Evolutionary conservation across 2,888 invertebrate genomes (phyloP), one percentile per base, ranked within the genome.

Genomic region (Hipparchia sbordonii): DNA sequence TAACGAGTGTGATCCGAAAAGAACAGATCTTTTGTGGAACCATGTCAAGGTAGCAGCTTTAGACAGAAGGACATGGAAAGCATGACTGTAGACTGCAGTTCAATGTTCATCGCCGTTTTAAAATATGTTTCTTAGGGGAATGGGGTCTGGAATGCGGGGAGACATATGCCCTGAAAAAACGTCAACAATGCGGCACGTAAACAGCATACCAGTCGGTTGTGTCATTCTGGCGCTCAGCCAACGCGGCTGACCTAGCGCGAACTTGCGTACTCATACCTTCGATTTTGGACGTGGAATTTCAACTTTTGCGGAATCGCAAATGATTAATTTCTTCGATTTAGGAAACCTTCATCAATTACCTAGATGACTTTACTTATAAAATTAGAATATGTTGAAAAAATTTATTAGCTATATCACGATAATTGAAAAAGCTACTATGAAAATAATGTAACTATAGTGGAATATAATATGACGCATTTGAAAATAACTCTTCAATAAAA

Each of bases 151-250:
- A 71, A 76, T 76, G 71, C 71, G 65, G 57, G 52, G 52, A 23
- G 23, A 61, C 65, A 61, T 57, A 74, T 74, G 56, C 51, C 75
- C 76, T 73, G 76, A 78, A 80, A 78, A 77, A 80, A 85, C 80
- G 86, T 87, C 87, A 89, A 88, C 88, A 87, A 85, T 81, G 82
- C 81, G 79, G 80, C 84, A 84, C 85, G 90, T 92, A 92, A 92
- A 93, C 92, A 91, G 82, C 90, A 89, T 91, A 84, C 91, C 91
- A 82, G 76, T 74, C 77, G 77, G 86, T 85, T 92, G 92, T 91
- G 90, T 92, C 92, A 92, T 79, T 75, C 84, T 92, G 92, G 92
- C 89, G 10, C 0, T 0, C 6, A 67, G 89, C 92, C 92, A 92
- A 80, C 77, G 70, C 78, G 84, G 83, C 84, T 89, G 91, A 92